Evolutionary conservation across 2,797 vertebrate species (phyloP).

Genomic region (Gallinago solitaria): DNA sequence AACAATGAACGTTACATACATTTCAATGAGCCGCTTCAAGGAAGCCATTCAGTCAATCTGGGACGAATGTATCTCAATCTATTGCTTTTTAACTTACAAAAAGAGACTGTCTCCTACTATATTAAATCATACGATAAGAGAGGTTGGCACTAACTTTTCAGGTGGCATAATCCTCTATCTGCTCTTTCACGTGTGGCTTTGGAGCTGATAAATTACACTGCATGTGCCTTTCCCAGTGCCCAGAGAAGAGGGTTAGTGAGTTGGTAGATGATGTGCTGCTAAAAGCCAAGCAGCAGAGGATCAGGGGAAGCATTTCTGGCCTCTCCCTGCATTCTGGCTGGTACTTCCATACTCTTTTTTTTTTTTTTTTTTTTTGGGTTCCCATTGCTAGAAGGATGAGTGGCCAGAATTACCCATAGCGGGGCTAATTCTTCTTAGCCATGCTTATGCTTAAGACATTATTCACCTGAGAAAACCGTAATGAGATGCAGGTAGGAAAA

Average conservation of each 20-base stretch:
- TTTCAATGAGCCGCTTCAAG: constrained; percentile 12
- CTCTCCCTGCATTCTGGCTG: neutral
- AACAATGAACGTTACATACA: constrained; percentile 17
- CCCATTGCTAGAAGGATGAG: neutral
- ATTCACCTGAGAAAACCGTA: neutral
- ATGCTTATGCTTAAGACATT: neutral
- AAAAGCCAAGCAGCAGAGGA: neutral
- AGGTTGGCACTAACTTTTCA: neutral
- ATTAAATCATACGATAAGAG: neutral
- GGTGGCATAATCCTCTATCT: neutral
- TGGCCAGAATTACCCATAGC: neutral
- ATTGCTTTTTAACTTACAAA: neutral
- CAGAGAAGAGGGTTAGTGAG: neutral
- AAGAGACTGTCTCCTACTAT: neutral
- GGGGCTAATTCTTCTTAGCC: neutral
- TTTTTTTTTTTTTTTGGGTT: neutral
- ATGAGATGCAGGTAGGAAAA: neutral
- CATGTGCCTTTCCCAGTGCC: neutral
- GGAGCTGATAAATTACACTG: neutral
- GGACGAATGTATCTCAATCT: neutral
- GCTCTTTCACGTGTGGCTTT: neutral
- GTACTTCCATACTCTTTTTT: neutral
- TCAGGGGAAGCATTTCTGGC: neutral
- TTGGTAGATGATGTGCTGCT: rapidly evolving
- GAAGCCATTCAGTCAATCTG: neutral